These are phyloP conservation scores for Ctena decussata DNA, from an alignment of 2,888 invertebrate genomes.

Conservation along the genomic window DNA sequence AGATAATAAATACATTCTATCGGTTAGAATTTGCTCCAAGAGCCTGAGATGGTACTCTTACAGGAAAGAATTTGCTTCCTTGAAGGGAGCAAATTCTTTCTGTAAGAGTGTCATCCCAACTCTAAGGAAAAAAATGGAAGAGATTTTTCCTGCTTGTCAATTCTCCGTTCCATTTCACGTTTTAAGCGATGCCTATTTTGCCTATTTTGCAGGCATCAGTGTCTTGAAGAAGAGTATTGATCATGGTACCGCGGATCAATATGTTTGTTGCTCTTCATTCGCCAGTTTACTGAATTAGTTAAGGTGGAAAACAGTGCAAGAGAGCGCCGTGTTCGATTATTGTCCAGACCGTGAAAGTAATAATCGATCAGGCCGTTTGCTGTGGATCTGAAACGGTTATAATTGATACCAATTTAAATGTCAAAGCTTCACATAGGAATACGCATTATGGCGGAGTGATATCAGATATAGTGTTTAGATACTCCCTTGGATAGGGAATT, in stretches of 20 bases:
- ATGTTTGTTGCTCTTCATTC: not conserved
- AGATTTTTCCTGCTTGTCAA: too few species aligned
- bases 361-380: not conserved
- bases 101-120: too few species aligned
- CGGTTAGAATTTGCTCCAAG: too few species aligned
- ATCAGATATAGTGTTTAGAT: not conserved
- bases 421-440: not conserved
- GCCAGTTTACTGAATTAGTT: not conserved
- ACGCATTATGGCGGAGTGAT: not conserved
- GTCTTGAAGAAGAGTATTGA: not conserved
- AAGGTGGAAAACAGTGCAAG: not conserved
- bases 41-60: too few species aligned
- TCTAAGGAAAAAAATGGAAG: too few species aligned
- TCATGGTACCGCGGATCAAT: not conserved
- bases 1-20: too few species aligned
- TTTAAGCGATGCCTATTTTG: not conserved
- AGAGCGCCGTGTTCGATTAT: not conserved
- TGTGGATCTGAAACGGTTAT: not conserved
- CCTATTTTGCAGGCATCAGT: not conserved
- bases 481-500: not conserved
- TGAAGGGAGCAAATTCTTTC: too few species aligned
- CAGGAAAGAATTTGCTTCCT: too few species aligned
- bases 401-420: not conserved
- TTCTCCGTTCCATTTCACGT: too few species aligned
- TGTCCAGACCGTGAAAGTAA: not conserved